phyloP scores from a whole-genome alignment of 2,113 vertebrate genomes.

The Perognathus longimembris region DNA sequence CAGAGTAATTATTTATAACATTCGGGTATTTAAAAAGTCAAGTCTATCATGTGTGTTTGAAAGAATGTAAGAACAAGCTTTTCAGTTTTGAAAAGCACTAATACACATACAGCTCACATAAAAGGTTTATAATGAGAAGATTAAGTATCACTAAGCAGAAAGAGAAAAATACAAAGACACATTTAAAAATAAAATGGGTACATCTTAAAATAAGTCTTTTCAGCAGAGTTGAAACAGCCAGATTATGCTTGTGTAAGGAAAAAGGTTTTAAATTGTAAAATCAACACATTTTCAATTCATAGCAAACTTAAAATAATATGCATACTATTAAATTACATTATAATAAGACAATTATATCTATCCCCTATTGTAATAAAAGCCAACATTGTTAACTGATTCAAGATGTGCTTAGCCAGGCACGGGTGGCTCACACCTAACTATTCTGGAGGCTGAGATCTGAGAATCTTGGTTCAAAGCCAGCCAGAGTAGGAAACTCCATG shows the following conservation, averaged over 20 bases:
- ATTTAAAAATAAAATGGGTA: constrained; percentile 68
- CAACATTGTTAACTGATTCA: constrained; percentile 20
- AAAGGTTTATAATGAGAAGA: constrained; percentile 65
- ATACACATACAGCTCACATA: constrained; percentile 50
- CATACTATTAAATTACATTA: neutral
- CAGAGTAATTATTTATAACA: constrained; percentile 71
- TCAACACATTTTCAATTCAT: constrained; percentile 40
- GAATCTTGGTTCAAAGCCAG: no score
- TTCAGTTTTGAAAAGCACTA: constrained; percentile 42
- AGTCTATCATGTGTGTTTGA: constrained; percentile 50
- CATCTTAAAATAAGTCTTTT: constrained; percentile 69
- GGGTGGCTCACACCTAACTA: no score
- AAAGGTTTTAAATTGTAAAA: constrained; percentile 56
- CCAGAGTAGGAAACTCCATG: no score
- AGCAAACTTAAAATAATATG: neutral
- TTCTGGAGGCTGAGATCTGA: no score
- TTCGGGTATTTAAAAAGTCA: constrained; percentile 57
- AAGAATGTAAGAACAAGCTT: constrained; percentile 57
- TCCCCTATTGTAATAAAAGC: neutral
- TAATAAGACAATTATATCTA: constrained; percentile 7
- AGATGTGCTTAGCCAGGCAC: neutral
- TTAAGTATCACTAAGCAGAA: constrained; percentile 65
- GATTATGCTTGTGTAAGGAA: constrained; percentile 32
- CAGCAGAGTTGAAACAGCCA: constrained; percentile 48
- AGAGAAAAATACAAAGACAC: constrained; percentile 58